These are phyloP conservation scores for Psilopogon haemacephalus DNA, from an alignment of 2,113 vertebrate species.

Conservation along the genomic window DNA sequence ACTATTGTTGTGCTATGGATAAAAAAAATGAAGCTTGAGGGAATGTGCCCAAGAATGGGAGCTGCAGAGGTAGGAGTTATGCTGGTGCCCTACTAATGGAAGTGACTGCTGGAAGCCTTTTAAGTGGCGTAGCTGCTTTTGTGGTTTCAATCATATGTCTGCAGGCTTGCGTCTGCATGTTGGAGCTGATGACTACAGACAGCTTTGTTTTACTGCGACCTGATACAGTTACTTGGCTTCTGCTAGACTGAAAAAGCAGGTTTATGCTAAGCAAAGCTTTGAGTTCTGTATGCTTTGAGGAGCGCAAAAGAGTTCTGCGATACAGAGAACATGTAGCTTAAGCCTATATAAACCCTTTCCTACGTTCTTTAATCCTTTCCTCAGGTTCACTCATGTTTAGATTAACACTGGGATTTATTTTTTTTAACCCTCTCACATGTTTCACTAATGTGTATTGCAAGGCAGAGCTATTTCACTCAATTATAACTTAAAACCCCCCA, in stretches of 20 bases:
- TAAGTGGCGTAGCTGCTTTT: rapidly evolving
- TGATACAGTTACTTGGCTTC: background rate
- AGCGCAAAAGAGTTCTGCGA: background rate
- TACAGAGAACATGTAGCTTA: background rate
- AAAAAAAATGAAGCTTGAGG: background rate
- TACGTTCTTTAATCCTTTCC: background rate
- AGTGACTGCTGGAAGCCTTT: background rate
- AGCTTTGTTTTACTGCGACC: background rate
- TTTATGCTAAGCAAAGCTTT: background rate
- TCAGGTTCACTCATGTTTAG: background rate
- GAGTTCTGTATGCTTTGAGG: background rate
- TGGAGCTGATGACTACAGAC: background rate
- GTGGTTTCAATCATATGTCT: background rate
- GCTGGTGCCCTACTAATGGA: background rate
- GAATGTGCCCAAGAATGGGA: background rate
- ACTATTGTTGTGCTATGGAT: background rate
- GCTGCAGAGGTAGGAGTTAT: background rate
- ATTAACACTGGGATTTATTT: background rate
- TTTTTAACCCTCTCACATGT: background rate
- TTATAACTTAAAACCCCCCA: background rate
- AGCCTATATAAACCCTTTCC: background rate
- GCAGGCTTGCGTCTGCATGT: background rate
- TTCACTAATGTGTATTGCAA: background rate
- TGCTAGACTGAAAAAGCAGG: background rate
- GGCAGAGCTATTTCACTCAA: background rate